Conservation (phyloP, 2,888 invertebrate species). For the Agrochola macilenta region DNA sequence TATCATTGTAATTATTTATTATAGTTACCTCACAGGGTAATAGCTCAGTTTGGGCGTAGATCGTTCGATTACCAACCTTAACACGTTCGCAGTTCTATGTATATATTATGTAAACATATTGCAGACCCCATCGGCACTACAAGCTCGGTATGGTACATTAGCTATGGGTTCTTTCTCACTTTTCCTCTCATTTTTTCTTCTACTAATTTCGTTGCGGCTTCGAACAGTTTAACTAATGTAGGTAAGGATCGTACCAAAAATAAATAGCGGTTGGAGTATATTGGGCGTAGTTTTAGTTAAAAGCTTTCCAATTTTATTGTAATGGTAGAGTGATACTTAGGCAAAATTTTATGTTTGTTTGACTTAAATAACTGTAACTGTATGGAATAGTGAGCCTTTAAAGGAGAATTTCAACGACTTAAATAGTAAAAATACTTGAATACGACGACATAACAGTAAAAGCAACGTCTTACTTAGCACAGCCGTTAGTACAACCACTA, state of each 20-base stretch:
- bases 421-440: slow-evolving; percentile 44
- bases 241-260: slow-evolving; percentile 27
- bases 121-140: slow-evolving; percentile 33
- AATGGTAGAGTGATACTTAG: not conserved
- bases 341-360: not conserved
- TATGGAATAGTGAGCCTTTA: slow-evolving; percentile 11
- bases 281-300: slow-evolving; percentile 29
- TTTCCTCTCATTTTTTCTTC: slow-evolving; percentile 36
- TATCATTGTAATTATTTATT: slow-evolving; percentile 65
- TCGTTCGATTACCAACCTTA: slow-evolving; percentile 49
- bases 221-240: slow-evolving; percentile 36
- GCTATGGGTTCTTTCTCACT: slow-evolving; percentile 13
- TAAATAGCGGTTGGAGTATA: slow-evolving; percentile 31
- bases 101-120: slow-evolving; percentile 41
- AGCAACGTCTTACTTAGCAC: slow-evolving; percentile 50
- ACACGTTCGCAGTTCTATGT: slow-evolving; percentile 38
- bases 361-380: not conserved
- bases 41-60: slow-evolving; percentile 48
- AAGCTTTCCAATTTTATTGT: slow-evolving; percentile 25
- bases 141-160: slow-evolving; percentile 44
- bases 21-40: slow-evolving; percentile 48
- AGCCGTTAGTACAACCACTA: slow-evolving; percentile 42
- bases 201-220: slow-evolving; percentile 45
- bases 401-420: slow-evolving; percentile 12
- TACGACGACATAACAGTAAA: slow-evolving; percentile 52